Conservation (phyloP, 2,888 invertebrate species). For the Clanis bilineata region DNA sequence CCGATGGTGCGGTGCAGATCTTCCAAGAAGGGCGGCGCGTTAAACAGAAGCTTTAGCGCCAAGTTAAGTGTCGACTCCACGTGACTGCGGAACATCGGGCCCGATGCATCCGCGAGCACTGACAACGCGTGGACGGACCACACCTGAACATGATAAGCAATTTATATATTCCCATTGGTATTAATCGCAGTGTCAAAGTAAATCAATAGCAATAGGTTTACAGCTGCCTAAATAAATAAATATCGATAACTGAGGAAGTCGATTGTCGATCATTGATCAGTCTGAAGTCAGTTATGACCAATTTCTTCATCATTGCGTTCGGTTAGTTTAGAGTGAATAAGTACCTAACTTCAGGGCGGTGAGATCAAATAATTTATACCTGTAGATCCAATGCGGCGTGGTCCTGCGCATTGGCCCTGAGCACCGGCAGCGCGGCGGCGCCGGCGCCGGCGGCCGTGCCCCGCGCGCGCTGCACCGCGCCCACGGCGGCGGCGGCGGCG, state of each 20-base stretch:
- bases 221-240: too few species aligned
- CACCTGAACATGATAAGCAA: too few species aligned
- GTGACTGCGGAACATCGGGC: slow-evolving; percentile 99
- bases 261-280: too few species aligned
- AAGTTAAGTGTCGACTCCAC: slow-evolving; percentile 96
- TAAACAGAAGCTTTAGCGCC: slow-evolving; percentile 93
- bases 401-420: slow-evolving; percentile 97
- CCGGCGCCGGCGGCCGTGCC: slow-evolving; percentile 98
- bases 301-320: too few species aligned
- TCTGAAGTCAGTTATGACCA: too few species aligned
- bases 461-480: slow-evolving; percentile 96
- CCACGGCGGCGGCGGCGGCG: slow-evolving; percentile 89
- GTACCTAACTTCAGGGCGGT: not conserved
- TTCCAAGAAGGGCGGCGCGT: slow-evolving; percentile 94
- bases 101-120: slow-evolving; percentile 98
- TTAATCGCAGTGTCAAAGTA: not conserved
- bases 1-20: slow-evolving; percentile 95
- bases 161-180: too few species aligned
- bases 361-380: slow-evolving; percentile 61
- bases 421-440: slow-evolving; percentile 96
- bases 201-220: too few species aligned
- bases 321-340: too few species aligned
- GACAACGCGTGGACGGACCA: slow-evolving; percentile 98
- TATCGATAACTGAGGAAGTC: too few species aligned
- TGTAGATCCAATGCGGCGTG: slow-evolving; percentile 96